Base-by-base conservation (phyloP, 1,140 invertebrate species). In the Oryzaephilus surinamensis region DNA sequence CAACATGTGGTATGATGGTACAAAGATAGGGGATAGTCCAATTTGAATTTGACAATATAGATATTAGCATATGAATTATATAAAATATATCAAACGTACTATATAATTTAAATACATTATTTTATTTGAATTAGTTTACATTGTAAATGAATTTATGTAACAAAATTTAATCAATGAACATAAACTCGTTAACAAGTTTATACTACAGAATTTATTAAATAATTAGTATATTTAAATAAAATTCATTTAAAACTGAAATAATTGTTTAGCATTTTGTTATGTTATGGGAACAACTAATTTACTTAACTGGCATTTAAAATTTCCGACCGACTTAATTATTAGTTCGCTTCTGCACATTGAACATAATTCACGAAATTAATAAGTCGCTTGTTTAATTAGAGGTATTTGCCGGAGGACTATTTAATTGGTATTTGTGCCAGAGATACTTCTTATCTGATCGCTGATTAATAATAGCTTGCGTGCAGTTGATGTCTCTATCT, bases 341-440 rank as follows among this genome's bases (percentile, higher is more conserved):
- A 36, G 40, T 42, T 42, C 20, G 32, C 32, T n/a, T n/a, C 32
- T 34, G 32, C 19, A 24, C 40, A 26, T 14, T 19, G 17, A 36
- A 42, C 32, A 42, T 42, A 42, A 42, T 32, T 42, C 40, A 42
- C 40, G 19, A 42, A 42, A 42, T 42, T 42, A 42, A 42, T 42
- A 42, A 42, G 40, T 42, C 40, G 21, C 34, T 33, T 42, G 40
- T 42, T 42, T 42, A 42, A 42, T 42, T 42, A 42, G 40, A 26
- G 40, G 40, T 36, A 42, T 42, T 35, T 30, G 40, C 40, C 40
- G 32, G 35, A 32, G 32, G 34, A 35, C 27, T 29, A 29, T 34
- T 23, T 42, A 42, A 42, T 42, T 42, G 40, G 40, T 42, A 34
- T 42, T 42, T 42, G 40, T 42, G 40, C 31, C 40, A 42, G 32